Conservation (phyloP, 2,797 vertebrate species). For the Darevskia mixta region DNA sequence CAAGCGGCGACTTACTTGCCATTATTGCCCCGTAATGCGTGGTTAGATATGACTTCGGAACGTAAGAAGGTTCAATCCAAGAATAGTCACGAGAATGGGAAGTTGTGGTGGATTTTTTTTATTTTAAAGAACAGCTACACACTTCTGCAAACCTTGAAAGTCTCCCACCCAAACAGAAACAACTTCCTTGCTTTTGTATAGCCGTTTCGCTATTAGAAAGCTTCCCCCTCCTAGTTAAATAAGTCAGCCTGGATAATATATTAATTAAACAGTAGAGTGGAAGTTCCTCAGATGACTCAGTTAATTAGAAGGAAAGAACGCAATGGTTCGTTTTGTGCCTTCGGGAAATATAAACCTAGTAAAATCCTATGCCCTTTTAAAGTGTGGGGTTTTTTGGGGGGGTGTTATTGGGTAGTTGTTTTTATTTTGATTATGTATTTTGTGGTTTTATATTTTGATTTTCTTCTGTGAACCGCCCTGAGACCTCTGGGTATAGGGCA, state of each 20-base stretch:
- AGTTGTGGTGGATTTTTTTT: neutral
- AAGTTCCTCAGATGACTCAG: neutral
- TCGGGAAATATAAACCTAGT: neutral
- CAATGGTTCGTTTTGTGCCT: neutral
- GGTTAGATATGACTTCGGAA: no score
- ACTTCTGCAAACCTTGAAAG: neutral
- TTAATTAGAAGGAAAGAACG: neutral
- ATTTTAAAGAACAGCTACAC: neutral
- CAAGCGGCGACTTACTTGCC: no score
- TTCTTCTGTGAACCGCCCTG: no score
- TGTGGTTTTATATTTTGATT: no score
- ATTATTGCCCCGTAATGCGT: no score
- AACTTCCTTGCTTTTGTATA: neutral
- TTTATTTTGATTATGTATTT: no score
- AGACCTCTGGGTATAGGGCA: no score
- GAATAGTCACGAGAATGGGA: no score
- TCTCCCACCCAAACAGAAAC: neutral
- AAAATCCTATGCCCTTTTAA: no score
- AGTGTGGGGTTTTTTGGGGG: no score
- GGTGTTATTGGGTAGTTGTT: no score
- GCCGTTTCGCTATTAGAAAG: neutral
- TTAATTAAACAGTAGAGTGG: neutral
- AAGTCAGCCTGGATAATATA: neutral
- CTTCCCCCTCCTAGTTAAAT: neutral
- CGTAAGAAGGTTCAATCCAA: no score